Evolutionary conservation across 2,888 invertebrate genomes (phyloP).

Genomic region (Terebella lapidaria): DNA sequence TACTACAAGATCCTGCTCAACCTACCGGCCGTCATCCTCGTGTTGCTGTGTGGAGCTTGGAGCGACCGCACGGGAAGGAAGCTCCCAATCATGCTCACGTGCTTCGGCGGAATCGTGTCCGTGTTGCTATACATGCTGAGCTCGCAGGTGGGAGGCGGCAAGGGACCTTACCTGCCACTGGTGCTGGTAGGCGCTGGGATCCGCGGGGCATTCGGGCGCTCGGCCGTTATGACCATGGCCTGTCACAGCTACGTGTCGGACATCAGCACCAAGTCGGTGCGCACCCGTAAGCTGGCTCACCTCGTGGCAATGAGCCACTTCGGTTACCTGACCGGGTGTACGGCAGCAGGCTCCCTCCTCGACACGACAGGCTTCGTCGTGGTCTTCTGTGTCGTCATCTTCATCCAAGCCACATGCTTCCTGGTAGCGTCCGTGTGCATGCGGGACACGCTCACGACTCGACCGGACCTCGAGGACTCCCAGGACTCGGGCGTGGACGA

Average conservation of each 20-base stretch:
- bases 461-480: not conserved
- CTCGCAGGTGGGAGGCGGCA: conserved; percentile 8
- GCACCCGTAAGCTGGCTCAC: conserved; percentile 41
- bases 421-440: not conserved
- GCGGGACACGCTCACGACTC: not conserved
- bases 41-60: conserved; percentile 51
- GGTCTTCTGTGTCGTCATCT: conserved; percentile 33
- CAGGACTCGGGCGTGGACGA: not conserved
- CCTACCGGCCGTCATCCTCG: conserved; percentile 47
- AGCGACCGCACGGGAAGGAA: conserved; percentile 49
- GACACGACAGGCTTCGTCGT: conserved; percentile 30
- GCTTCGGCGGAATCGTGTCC: conserved; percentile 44
- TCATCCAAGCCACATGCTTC: not conserved
- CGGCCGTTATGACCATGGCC: conserved; percentile 51
- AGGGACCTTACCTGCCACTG: conserved; percentile 27
- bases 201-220: conserved; percentile 49
- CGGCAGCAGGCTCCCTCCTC: conserved; percentile 36
- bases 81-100: conserved; percentile 44
- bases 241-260: conserved; percentile 51
- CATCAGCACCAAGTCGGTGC: conserved; percentile 35
- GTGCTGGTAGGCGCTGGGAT: conserved; percentile 43
- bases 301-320: conserved; percentile 51
- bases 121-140: conserved; percentile 45
- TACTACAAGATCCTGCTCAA: conserved; percentile 47
- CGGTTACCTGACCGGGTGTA: conserved; percentile 45